Evolutionary conservation across 2,888 invertebrate species (phyloP).

Genomic region (Luperina testacea): DNA sequence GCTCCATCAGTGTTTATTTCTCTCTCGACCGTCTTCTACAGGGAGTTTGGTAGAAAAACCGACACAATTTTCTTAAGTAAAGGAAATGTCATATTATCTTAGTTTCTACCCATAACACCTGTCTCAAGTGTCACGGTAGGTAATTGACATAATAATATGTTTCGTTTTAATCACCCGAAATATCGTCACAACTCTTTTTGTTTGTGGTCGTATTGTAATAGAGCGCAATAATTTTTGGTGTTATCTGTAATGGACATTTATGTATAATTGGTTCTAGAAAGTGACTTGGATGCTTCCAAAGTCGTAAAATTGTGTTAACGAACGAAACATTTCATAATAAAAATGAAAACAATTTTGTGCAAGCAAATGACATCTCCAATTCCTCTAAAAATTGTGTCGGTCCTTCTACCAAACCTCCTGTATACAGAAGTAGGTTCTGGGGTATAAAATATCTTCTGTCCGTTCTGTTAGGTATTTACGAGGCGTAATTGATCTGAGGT

Average conservation of each 20-base stretch:
- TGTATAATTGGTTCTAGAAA: no score
- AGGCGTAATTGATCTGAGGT: constrained; percentile 6
- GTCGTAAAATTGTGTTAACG: no score
- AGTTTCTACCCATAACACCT: neutral
- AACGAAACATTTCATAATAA: no score
- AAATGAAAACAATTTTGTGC: no score
- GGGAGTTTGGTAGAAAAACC: neutral
- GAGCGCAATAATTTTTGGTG: no score
- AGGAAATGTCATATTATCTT: neutral
- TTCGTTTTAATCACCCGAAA: neutral
- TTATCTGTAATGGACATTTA: no score
- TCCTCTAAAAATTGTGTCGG: neutral
- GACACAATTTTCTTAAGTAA: neutral
- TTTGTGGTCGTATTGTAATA: neutral
- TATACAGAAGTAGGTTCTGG: neutral
- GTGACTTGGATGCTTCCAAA: no score
- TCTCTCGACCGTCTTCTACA: neutral
- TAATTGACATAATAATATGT: neutral
- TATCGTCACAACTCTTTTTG: neutral
- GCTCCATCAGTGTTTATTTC: constrained; percentile 22
- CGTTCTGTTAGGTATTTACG: constrained; percentile 21
- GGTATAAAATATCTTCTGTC: neutral
- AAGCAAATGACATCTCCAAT: neutral
- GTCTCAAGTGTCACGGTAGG: neutral
- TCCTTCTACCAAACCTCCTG: neutral